A percentile compares a stretch with the other conserved stretches of the same genome.
Evolutionary conservation across 37 sponge, comb jelly and placozoan genomes (phyloP).

Genomic region (Chondrosia reniformis): DNA sequence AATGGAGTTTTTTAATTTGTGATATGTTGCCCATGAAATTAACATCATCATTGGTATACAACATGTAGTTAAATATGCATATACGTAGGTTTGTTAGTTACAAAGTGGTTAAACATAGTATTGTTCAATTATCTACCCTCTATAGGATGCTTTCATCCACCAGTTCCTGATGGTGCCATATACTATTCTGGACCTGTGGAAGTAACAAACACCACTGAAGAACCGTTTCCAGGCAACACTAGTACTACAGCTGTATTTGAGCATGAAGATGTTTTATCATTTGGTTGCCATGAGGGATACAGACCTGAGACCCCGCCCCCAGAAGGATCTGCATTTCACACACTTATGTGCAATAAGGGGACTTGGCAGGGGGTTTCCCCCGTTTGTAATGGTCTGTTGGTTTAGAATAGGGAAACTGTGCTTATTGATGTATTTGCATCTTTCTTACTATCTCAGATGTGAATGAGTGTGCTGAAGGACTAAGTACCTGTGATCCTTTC

Average conservation of each 20-base stretch:
- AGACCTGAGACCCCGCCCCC: background rate
- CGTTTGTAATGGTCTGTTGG: slow-evolving; percentile 5
- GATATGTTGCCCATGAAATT: background rate
- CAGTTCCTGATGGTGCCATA: slow-evolving; percentile 3
- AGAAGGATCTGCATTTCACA: background rate
- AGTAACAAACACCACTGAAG: background rate
- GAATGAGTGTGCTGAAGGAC: slow-evolving; percentile 1
- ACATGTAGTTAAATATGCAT: too few relatives aligned
- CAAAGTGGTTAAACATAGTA: background rate
- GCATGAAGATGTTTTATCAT: slow-evolving; percentile 8
- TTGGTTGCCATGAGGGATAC: slow-evolving; percentile 2
- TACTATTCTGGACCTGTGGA: background rate
- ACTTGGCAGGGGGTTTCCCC: slow-evolving; percentile 7
- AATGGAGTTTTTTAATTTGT: background rate
- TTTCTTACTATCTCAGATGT: background rate
- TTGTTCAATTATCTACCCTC: background rate
- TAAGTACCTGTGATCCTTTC: background rate
- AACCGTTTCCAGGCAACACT: background rate
- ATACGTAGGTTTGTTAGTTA: background rate
- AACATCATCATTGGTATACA: too few relatives aligned
- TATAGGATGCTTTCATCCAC: slow-evolving; percentile 16
- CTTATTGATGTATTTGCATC: background rate
- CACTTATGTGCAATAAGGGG: slow-evolving; percentile 10
- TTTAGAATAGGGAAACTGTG: background rate
- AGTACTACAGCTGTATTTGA: background rate